Evolutionary conservation across 2,888 invertebrate species (phyloP), one percentile per base, ranked within the genome.

Genomic region (Odontothrips loti): DNA sequence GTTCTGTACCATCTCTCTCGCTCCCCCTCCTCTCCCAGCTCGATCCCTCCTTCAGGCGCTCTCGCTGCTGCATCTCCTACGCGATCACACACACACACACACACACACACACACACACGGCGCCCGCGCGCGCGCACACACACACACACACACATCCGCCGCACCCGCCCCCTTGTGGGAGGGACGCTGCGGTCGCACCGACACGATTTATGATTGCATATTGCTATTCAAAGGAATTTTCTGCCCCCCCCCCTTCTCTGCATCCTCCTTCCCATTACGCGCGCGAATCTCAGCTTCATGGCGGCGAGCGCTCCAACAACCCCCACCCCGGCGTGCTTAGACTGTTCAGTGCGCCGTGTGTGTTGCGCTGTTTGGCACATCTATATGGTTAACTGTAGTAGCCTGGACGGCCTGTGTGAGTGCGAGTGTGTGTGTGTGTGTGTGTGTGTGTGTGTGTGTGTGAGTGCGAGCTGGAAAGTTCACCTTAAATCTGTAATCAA

Each of bases 171-270:
- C 68, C 68, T 75, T 75, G 68, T 75, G 68, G 68, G 68, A 75
- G 68, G 68, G 68, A 27, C 27, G 23, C 34, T 58, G 58, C 58
- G 27, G 23, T 27, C 34, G 34, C 34, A 43, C 34, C 34, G 34
- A 43, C 68, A 75, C 23, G 68, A 75, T 75, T 75, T 75, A 75
- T 75, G 68, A 75, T 75, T 75, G 68, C 68, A 75, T 75, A 75
- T 75, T 75, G 68, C 27, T 75, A 75, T 75, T 75, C 68, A 75
- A 75, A 75, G 68, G 68, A 75, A 75, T 75, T 27, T 75, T 12
- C 23, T 12, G 10, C 27, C 68, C 3, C 68, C 8, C 58, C 15
- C n/a, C 58, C 11, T 17, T 58, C 58, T 58, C 58, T 15, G 6
- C 58, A 0, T 58, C 58, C 2, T 58, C 51, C 58, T 58, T 58